Evolutionary conservation across 2,888 invertebrate species (phyloP), one percentile per base, ranked within the genome.

Genomic region (Athripsodes cinereus): DNA sequence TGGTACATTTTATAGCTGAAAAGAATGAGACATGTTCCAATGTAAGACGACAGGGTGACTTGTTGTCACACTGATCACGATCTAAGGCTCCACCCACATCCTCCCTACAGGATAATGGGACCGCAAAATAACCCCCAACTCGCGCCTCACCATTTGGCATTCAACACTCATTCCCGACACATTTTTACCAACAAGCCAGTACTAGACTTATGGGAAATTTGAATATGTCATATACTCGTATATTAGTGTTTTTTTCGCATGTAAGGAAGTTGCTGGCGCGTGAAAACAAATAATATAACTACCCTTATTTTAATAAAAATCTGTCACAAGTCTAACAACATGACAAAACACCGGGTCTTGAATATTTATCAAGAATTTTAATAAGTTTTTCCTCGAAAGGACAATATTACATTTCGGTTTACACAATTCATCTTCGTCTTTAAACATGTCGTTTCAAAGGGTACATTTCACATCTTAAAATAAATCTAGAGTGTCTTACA

Each of bases 191-290:
- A 56, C 60, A 40, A 48, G 53, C 31, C 58, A 53, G 55, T 51
- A 59, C 57, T 56, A 50, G 63, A 63, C 63, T 61, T 61, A 61
- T 61, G 63, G 61, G 61, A 63, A 63, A 63, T 63, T 63, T 61
- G 61, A 63, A 63, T 59, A 61, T 50, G 59, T 61, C 55, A 53
- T 55, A 61, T 57, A 59, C 61, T 58, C 40, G 5, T 40, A 16
- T 40, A 16, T 40, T n/a, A n/a, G 40, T 40, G 40, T 8, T 40
- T 52, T 31, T 34, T 46, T 54, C 55, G 60, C 60, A 58, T 58
- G 60, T 58, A 60, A 54, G 51, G 52, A 47, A 55, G 48, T 55
- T 35, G 22, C 31, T 46, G 40, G 34, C 53, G 21, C 21, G n/a
- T 19, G 52, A 26, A 47, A 21, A 49, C 21, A 48, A 20, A 20